phyloP scores from a whole-genome alignment of 2,113 vertebrate genomes.

The Elaphurus davidianus region DNA sequence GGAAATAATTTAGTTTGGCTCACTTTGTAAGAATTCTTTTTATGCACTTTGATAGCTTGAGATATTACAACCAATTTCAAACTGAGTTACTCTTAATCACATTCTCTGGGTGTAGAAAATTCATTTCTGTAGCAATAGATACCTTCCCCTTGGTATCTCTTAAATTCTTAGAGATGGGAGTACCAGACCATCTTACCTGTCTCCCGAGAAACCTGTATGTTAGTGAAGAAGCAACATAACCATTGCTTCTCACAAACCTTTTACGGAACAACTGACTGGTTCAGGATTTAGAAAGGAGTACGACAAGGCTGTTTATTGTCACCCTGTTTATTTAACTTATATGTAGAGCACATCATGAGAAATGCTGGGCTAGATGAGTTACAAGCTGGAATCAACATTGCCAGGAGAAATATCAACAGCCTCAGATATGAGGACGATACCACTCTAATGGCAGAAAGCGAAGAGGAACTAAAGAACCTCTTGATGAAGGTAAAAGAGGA shows the following conservation, averaged over 20 bases:
- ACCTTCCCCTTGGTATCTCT: not conserved
- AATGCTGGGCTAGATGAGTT: not conserved
- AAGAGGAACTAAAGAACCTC: not conserved
- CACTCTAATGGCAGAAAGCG: not conserved
- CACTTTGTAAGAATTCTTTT: not conserved
- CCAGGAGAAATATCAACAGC: not conserved
- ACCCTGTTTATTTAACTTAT: not conserved
- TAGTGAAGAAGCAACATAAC: not conserved
- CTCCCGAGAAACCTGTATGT: not conserved
- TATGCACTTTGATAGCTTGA: not conserved
- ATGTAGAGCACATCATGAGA: not conserved
- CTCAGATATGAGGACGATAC: not conserved
- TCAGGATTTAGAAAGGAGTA: not conserved
- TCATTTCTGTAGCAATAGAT: not conserved
- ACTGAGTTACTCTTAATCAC: not conserved
- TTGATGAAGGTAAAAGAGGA: not conserved
- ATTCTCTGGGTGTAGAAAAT: not conserved
- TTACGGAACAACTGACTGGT: not conserved
- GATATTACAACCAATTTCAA: not conserved
- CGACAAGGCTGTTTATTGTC: not conserved
- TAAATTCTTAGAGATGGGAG: not conserved
- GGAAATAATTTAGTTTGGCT: not conserved
- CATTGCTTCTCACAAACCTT: rapidly evolving
- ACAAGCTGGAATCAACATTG: not conserved
- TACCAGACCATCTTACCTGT: not conserved